A percentile compares a stretch with the other conserved stretches of the same genome.
Conservation (phyloP, 2,113 vertebrate species). For the Taurulus bubalis region DNA sequence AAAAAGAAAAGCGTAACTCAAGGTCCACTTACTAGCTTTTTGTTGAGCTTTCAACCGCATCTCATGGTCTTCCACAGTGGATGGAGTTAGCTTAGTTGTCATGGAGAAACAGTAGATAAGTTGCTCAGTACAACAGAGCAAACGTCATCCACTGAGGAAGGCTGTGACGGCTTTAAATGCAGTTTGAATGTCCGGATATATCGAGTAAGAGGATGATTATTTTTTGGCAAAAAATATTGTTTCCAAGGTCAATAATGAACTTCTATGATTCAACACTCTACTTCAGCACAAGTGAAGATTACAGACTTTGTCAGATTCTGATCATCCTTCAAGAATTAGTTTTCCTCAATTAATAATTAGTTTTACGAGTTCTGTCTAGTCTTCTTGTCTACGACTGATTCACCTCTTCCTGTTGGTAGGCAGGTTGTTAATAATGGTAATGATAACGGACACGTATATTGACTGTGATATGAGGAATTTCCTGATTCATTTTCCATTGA, state of each 20-base stretch:
- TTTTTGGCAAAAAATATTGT: not conserved
- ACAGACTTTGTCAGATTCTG: not conserved
- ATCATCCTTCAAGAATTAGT: not conserved
- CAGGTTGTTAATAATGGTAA: not conserved
- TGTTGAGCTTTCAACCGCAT: not conserved
- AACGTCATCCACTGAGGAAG: not conserved
- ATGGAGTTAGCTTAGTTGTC: not conserved
- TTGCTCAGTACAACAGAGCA: not conserved
- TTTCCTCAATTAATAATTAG: not conserved
- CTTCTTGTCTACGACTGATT: not conserved
- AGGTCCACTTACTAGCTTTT: too few species aligned
- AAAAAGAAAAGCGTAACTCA: not conserved
- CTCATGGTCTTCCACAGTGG: not conserved
- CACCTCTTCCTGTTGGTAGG: not conserved
- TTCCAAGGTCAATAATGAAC: not conserved
- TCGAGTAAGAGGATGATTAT: not conserved
- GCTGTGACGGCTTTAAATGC: not conserved
- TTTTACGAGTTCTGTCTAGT: not conserved
- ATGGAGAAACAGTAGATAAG: not conserved
- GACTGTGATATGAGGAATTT: conserved; percentile 39
- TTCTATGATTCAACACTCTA: not conserved
- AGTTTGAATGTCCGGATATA: not conserved
- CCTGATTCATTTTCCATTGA: conserved; percentile 57
- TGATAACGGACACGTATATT: conserved; percentile 28
- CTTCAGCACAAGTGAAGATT: not conserved